Percentiles rank a stretch among this genome's conserved stretches.
These are phyloP conservation scores for Idaea straminata DNA, from an alignment of 2,888 invertebrate species.

Conservation along the genomic window DNA sequence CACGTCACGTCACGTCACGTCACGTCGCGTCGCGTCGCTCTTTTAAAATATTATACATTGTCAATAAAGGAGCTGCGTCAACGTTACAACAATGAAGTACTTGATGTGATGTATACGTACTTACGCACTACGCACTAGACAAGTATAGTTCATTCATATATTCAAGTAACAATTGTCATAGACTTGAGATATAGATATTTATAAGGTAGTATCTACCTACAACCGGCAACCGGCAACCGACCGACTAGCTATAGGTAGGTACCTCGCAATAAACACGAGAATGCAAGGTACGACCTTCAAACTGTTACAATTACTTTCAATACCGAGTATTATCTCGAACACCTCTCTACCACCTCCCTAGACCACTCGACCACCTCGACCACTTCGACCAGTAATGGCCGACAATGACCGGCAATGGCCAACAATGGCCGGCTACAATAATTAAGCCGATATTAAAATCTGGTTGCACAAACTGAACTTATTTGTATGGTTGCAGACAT, in stretches of 20 bases:
- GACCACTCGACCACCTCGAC: no score
- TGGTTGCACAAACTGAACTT: slow-evolving; percentile 16
- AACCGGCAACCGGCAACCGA: not conserved
- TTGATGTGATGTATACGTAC: not conserved
- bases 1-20: not conserved
- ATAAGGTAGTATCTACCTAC: not conserved
- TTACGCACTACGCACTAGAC: not conserved
- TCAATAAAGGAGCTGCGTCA: not conserved
- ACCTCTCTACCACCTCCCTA: no score
- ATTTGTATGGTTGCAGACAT: slow-evolving; percentile 18
- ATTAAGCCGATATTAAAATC: slow-evolving; percentile 25
- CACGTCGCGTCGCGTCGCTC: not conserved
- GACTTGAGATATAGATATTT: no score
- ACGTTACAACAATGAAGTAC: not conserved
- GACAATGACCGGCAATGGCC: not conserved
- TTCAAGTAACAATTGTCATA: not conserved
- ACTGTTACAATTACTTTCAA: slow-evolving; percentile 22
- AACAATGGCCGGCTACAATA: slow-evolving; percentile 17
- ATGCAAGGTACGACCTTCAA: not conserved
- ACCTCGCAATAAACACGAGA: not conserved
- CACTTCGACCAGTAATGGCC: not conserved
- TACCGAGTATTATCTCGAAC: slow-evolving; percentile 24
- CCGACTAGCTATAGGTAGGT: not conserved
- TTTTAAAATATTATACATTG: not conserved
- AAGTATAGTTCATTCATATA: not conserved